Evolutionary conservation across 2,888 invertebrate species (phyloP).

Genomic region (Aphelenchoides bicaudatus): DNA sequence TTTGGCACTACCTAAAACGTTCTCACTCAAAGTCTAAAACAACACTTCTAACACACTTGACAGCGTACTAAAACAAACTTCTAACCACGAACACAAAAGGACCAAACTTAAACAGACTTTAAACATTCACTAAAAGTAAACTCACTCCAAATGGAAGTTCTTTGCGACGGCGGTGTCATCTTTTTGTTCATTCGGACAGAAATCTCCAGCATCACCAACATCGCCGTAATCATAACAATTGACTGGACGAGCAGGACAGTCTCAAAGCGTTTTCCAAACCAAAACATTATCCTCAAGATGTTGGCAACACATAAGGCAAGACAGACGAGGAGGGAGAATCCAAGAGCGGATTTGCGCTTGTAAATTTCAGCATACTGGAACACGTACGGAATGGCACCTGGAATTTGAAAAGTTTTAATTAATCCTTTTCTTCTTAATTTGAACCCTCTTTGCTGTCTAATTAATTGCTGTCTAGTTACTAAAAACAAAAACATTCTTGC

Average conservation of each 20-base stretch:
- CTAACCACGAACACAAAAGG: constrained; percentile 37
- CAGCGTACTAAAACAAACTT: neutral
- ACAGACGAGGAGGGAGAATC: constrained; percentile 94
- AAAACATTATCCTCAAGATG: constrained; percentile 91
- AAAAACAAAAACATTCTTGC: constrained; percentile 19
- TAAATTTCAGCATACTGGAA: constrained; percentile 79
- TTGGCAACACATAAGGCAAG: constrained; percentile 89
- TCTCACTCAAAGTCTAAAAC: constrained; percentile 31
- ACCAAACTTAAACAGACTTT: constrained; percentile 30
- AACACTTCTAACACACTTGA: too few species aligned
- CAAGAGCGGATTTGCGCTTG: constrained; percentile 64
- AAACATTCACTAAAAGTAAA: constrained; percentile 21
- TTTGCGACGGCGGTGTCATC: constrained; percentile 44
- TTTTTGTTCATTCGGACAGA: constrained; percentile 58
- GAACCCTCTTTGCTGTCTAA: too few species aligned
- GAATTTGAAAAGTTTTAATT: too few species aligned
- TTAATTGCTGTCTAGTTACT: constrained; percentile 24
- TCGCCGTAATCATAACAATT: constrained; percentile 90
- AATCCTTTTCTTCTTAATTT: too few species aligned
- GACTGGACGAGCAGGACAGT: constrained; percentile 89
- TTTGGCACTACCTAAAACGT: neutral
- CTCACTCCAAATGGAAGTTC: constrained; percentile 56
- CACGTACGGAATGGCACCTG: constrained; percentile 59
- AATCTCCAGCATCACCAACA: constrained; percentile 67
- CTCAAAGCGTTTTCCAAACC: constrained; percentile 98